These are phyloP conservation scores for Molanna angustata DNA, from an alignment of 2,888 invertebrate species.

Conservation along the genomic window DNA sequence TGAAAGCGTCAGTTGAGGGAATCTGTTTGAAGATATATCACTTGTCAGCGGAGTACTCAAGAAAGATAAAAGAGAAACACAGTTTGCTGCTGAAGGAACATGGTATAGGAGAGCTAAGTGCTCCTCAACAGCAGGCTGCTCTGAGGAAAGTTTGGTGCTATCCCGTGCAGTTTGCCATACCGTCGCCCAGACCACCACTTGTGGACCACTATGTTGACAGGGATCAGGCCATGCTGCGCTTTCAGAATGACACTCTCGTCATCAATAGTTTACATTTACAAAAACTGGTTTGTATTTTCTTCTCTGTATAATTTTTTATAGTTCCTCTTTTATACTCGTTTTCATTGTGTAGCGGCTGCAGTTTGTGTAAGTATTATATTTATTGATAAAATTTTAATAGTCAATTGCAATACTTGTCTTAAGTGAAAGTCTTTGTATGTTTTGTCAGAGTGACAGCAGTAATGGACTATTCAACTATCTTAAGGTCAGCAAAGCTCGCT, in stretches of 20 bases:
- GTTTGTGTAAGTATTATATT: too few species aligned
- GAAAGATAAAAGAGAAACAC: constrained; percentile 86
- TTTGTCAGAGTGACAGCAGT: too few species aligned
- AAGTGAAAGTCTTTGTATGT: too few species aligned
- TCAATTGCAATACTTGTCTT: too few species aligned
- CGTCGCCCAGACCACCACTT: constrained; percentile 79
- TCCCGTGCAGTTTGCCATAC: constrained; percentile 86
- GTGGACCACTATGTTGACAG: constrained; percentile 85
- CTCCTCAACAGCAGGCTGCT: constrained; percentile 65
- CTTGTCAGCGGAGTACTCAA: constrained; percentile 86
- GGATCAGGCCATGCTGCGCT: constrained; percentile 82
- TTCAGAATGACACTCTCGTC: constrained; percentile 80
- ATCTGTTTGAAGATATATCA: constrained; percentile 93
- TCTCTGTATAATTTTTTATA: too few species aligned
- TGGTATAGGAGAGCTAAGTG: constrained; percentile 69
- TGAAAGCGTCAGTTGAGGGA: constrained; percentile 91
- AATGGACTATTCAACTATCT: too few species aligned
- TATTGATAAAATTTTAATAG: too few species aligned
- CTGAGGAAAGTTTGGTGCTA: constrained; percentile 93
- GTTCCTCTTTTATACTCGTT: too few species aligned
- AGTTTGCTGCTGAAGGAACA: constrained; percentile 82
- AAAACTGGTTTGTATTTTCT: constrained; percentile 75
- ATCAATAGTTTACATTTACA: constrained; percentile 87
- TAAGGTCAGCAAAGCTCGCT: too few species aligned
- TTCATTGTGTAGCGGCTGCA: too few species aligned